Percentiles rank a stretch among this genome's conserved stretches.
Evolutionary conservation across 2,888 invertebrate genomes (phyloP).

Genomic region (Hirtodrosophila duncani): DNA sequence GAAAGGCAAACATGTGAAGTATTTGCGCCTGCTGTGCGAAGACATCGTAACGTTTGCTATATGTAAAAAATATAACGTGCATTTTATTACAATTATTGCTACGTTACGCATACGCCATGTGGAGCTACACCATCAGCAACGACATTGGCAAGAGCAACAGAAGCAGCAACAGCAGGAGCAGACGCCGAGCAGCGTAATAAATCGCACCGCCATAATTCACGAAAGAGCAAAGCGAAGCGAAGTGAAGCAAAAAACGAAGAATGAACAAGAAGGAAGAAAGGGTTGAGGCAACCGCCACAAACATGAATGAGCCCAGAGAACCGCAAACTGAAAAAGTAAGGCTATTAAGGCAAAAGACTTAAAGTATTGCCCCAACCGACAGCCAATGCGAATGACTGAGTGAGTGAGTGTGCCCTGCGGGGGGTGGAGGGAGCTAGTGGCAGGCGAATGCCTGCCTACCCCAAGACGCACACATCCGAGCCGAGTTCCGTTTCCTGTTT

Average conservation of each 20-base stretch:
- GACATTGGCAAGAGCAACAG: constrained; percentile 1
- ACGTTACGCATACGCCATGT: constrained; percentile 71
- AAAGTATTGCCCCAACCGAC: constrained; percentile 58
- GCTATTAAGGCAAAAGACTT: constrained; percentile 65
- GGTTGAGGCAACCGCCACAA: not conserved
- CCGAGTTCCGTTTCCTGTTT: constrained; percentile 35
- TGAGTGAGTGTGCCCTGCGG: not conserved
- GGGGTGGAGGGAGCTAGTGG: too few species aligned
- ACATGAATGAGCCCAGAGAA: constrained; percentile 3
- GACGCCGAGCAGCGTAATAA: constrained; percentile 53
- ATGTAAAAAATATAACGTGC: constrained; percentile 41
- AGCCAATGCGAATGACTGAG: constrained; percentile 27
- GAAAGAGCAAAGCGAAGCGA: too few species aligned
- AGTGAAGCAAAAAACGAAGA: not conserved
- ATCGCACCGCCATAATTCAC: constrained; percentile 67
- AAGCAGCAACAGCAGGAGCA: constrained; percentile 18
- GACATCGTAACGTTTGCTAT: not conserved
- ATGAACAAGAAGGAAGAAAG: not conserved
- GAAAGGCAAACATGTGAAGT: not conserved
- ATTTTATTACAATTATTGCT: constrained; percentile 55
- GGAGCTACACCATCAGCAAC: constrained; percentile 30
- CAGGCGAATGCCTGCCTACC: not conserved
- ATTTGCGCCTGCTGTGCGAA: not conserved
- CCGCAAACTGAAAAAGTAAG: constrained; percentile 30
- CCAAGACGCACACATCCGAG: constrained; percentile 23